phyloP scores from a whole-genome alignment of 2,113 vertebrate species.

The Jacana jacana region DNA sequence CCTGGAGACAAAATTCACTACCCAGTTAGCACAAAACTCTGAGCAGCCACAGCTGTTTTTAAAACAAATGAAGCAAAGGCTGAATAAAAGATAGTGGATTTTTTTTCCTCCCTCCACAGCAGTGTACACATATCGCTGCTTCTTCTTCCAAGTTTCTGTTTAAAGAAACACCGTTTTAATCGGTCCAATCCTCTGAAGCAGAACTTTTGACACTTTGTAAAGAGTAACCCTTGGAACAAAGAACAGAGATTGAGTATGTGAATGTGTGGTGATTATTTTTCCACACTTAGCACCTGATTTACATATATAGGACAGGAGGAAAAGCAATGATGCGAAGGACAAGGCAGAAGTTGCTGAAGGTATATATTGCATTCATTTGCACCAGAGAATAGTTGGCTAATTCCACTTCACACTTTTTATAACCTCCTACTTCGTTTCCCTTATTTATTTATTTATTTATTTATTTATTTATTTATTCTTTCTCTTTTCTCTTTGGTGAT shows the following conservation, averaged over 20 bases:
- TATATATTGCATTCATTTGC: not conserved
- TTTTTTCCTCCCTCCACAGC: not conserved
- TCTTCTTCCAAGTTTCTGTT: not conserved
- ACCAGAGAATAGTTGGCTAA: not conserved
- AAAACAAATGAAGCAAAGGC: not conserved
- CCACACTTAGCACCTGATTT: not conserved
- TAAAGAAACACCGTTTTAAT: not conserved
- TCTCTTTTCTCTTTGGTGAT: not conserved
- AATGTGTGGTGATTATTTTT: not conserved
- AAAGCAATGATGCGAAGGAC: not conserved
- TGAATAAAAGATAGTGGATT: not conserved
- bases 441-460: not conserved
- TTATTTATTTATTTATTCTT: no score
- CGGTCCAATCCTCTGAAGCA: not conserved
- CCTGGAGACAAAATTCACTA: not conserved
- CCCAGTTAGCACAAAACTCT: not conserved
- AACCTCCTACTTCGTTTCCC: not conserved
- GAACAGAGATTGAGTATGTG: not conserved
- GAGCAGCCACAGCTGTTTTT: not conserved
- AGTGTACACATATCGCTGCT: not conserved
- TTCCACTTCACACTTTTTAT: not conserved
- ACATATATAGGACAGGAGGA: not conserved
- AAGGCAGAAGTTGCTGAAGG: not conserved
- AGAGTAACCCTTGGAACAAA: not conserved
- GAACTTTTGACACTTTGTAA: conserved; percentile 14